Conservation (phyloP, 2,113 vertebrate genomes). For the Aix galericulata region DNA sequence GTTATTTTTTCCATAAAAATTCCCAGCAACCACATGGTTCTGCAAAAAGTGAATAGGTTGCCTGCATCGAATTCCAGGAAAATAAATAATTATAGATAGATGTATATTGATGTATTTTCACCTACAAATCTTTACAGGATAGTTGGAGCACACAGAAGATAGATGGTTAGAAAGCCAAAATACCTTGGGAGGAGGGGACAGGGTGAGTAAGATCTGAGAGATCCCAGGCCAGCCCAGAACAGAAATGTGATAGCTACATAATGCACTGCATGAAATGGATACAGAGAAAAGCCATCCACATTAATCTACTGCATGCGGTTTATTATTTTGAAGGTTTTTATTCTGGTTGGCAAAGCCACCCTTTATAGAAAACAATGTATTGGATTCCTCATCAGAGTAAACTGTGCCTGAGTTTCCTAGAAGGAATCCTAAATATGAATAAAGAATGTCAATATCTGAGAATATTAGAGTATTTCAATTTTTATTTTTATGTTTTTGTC, state of each 20-base stretch:
- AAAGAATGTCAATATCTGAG: neutral
- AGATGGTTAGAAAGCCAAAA: neutral
- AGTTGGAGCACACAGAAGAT: neutral
- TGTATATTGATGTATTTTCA: too few species aligned
- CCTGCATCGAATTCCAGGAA: neutral
- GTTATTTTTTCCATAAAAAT: neutral
- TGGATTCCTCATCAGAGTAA: neutral
- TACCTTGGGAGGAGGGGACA: accelerated
- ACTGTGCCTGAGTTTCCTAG: neutral
- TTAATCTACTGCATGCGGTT: neutral
- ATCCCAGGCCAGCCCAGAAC: neutral
- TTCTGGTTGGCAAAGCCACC: neutral
- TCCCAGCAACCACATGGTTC: neutral
- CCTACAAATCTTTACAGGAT: neutral
- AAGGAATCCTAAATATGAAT: neutral
- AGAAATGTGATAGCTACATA: neutral
- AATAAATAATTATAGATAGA: too few species aligned
- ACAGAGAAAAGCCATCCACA: neutral
- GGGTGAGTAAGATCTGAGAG: neutral
- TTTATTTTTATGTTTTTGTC: neutral
- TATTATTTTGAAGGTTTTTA: neutral
- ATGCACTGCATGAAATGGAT: neutral
- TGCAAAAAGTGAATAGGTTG: neutral
- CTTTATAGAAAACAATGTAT: neutral
- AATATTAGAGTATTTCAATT: neutral